These are phyloP conservation scores for Erynnis tages DNA, from an alignment of 2,888 invertebrate genomes.

Conservation along the genomic window DNA sequence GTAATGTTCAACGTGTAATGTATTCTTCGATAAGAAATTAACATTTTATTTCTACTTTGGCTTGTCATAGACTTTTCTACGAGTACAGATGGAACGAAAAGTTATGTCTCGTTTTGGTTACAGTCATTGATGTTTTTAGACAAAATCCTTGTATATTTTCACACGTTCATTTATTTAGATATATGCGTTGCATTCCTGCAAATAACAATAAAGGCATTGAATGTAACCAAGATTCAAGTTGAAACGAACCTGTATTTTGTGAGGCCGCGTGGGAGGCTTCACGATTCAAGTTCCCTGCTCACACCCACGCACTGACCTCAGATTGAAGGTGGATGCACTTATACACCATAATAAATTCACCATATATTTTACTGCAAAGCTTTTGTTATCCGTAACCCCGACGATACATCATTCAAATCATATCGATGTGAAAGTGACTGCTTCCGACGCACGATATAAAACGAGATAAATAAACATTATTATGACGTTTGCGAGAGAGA, in stretches of 20 bases:
- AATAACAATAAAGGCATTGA: conserved; percentile 28
- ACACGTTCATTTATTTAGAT: conserved; percentile 18
- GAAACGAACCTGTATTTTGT: conserved; percentile 54
- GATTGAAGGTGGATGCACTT: conserved; percentile 45
- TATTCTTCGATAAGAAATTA: conserved; percentile 23
- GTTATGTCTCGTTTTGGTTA: background rate
- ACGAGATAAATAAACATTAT: conserved; percentile 26
- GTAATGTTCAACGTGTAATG: conserved; percentile 1
- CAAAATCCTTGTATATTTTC: conserved; percentile 1
- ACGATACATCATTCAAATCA: conserved; percentile 5
- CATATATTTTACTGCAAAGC: conserved; percentile 19
- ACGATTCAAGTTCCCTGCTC: conserved; percentile 53
- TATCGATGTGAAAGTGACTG: conserved; percentile 14
- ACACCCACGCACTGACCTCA: conserved; percentile 67
- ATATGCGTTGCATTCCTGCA: conserved; percentile 20
- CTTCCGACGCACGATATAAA: conserved; percentile 14
- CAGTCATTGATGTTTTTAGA: background rate
- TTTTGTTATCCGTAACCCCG: background rate
- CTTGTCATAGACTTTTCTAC: background rate
- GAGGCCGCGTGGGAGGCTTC: conserved; percentile 59
- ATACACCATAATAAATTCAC: conserved; percentile 22
- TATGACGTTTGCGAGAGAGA: conserved; percentile 22
- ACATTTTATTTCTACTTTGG: conserved; percentile 13
- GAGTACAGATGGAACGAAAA: background rate
- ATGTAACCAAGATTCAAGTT: conserved; percentile 50